Percentiles rank a stretch among this genome's conserved stretches.
Conservation (phyloP, 2,113 vertebrate species). For the Oncorhynchus tshawytscha region DNA sequence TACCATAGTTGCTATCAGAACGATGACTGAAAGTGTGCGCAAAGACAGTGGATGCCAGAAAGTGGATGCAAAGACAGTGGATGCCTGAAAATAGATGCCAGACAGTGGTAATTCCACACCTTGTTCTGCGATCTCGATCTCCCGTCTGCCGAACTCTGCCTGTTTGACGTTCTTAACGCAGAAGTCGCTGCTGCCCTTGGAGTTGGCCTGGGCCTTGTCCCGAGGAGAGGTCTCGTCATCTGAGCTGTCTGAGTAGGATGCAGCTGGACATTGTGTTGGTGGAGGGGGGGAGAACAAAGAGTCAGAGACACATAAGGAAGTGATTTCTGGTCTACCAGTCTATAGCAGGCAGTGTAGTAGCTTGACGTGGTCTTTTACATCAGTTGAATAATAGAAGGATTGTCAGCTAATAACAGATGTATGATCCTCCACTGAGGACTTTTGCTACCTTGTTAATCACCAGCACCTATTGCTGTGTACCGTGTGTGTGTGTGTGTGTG, state of each 20-base stretch:
- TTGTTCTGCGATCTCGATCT: slow-evolving; percentile 98
- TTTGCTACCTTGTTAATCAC: no score
- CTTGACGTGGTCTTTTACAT: no score
- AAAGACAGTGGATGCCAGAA: no score
- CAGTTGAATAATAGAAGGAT: not conserved
- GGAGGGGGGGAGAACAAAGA: slow-evolving; percentile 8
- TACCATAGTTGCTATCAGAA: no score
- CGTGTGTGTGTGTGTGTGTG: no score
- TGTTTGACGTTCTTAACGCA: slow-evolving; percentile 99
- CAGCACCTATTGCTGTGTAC: no score
- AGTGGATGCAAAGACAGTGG: no score
- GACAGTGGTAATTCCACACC: slow-evolving; percentile 65
- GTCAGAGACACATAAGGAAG: slow-evolving; percentile 32
- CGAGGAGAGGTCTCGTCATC: slow-evolving; percentile 96
- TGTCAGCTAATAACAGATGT: not conserved
- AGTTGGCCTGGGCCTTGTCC: slow-evolving; percentile 96
- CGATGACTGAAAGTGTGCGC: no score
- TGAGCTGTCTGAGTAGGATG: slow-evolving; percentile 97
- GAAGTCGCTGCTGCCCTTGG: slow-evolving; percentile 94
- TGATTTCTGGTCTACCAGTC: slow-evolving; percentile 29
- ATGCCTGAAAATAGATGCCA: no score
- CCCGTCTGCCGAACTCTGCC: slow-evolving; percentile 93
- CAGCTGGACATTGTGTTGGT: slow-evolving; percentile 73
- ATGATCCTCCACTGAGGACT: not conserved
- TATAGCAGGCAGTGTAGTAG: slow-evolving; percentile 11